A percentile compares a stretch with the other conserved stretches of the same genome.
phyloP scores from a whole-genome alignment of 2,888 invertebrate species.

The Marasmarcha lunaedactyla region DNA sequence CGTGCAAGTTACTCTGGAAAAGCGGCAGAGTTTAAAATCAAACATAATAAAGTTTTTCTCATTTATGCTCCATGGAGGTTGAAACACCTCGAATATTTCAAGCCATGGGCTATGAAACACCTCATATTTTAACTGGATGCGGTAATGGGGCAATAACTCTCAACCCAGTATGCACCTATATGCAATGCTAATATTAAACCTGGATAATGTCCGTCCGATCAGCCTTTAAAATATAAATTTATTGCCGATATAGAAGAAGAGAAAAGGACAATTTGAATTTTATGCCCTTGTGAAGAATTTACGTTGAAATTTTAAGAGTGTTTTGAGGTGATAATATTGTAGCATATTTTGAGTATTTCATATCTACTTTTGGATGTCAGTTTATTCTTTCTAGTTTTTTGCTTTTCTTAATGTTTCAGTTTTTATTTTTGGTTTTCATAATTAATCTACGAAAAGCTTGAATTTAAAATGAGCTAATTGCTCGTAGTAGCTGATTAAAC shows the following conservation, averaged over 20 bases:
- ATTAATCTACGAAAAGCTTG: too few relatives aligned
- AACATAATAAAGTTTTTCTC: constrained; percentile 22
- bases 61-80: constrained; percentile 16
- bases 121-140: constrained; percentile 30
- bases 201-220: constrained; percentile 38
- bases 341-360: too few relatives aligned
- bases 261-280: constrained; percentile 10
- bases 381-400: too few relatives aligned
- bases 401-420: too few relatives aligned
- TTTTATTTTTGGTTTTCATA: too few relatives aligned
- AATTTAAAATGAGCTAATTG: too few relatives aligned
- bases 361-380: too few relatives aligned
- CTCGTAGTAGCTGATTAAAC: too few relatives aligned
- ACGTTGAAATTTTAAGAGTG: constrained; percentile 7
- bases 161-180: constrained; percentile 26
- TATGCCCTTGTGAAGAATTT: constrained; percentile 8
- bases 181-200: constrained; percentile 39
- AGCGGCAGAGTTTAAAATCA: constrained; percentile 21
- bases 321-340: too few relatives aligned
- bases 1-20: not conserved
- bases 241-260: constrained; percentile 17
- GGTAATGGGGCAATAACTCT: constrained; percentile 51
- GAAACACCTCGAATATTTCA: too few relatives aligned
- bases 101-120: constrained; percentile 20
- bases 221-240: constrained; percentile 41